A percentile compares a stretch with the other conserved stretches of the same genome.
Evolutionary conservation across 2,797 vertebrate genomes (phyloP).

Genomic region (Parauchenoglanis ngamensis): DNA sequence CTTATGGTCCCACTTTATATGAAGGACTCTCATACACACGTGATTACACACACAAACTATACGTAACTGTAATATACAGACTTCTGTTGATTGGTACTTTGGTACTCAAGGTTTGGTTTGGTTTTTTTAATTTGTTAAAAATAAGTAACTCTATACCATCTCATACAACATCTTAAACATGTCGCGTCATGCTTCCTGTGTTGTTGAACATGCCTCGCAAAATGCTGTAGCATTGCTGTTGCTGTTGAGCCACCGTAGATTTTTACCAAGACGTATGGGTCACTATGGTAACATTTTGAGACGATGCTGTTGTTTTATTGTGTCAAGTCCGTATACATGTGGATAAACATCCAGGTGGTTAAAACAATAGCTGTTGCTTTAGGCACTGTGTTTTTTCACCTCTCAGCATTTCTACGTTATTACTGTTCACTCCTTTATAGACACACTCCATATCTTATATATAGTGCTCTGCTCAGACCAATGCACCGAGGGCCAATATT

Average conservation of each 20-base stretch:
- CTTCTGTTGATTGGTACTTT: not conserved
- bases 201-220: not conserved
- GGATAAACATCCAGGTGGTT: conserved; percentile 8
- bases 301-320: not conserved
- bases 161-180: not conserved
- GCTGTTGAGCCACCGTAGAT: not conserved
- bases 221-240: not conserved
- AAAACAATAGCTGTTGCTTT: conserved; percentile 20
- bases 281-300: not conserved
- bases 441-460: conserved; percentile 32
- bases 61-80: not conserved
- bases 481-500: not conserved
- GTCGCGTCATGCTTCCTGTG: not conserved
- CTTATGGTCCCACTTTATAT: not conserved
- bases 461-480: not conserved
- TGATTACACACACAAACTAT: not conserved
- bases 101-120: too few relatives aligned
- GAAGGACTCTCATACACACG: not conserved
- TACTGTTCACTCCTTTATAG: conserved; percentile 19
- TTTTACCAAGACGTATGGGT: not conserved
- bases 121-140: not conserved
- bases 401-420: conserved; percentile 6
- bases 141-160: not conserved
- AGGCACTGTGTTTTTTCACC: conserved; percentile 7
- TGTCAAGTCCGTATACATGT: not conserved